Conservation (phyloP, 2,888 invertebrate genomes). For the Lapara coniferarum region DNA sequence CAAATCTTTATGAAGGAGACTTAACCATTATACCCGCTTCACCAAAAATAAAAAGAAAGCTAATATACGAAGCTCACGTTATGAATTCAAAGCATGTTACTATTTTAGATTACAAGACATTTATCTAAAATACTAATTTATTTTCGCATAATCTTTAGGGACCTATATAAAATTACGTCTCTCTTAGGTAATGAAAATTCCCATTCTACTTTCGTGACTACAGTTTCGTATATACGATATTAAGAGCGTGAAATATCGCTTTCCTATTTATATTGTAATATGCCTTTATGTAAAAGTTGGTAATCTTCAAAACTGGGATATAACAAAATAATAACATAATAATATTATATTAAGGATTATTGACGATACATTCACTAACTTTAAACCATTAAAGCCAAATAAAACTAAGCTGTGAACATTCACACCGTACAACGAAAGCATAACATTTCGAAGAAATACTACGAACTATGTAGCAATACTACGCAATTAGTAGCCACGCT, state of each 20-base stretch:
- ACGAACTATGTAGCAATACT: constrained; percentile 10
- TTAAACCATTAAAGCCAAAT: background rate
- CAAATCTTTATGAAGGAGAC: too few species aligned
- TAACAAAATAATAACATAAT: background rate
- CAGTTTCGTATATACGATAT: constrained; percentile 1
- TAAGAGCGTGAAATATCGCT: constrained; percentile 9
- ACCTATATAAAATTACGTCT: background rate
- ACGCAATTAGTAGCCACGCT: constrained; percentile 22
- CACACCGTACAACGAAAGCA: constrained; percentile 11
- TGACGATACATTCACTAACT: background rate
- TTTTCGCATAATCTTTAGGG: background rate
- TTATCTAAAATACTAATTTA: constrained; percentile 7
- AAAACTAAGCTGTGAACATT: background rate
- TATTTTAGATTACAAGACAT: background rate
- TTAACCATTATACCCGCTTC: too few species aligned
- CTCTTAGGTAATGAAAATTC: background rate
- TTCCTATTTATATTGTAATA: constrained; percentile 16
- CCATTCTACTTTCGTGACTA: background rate
- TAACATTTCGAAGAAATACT: constrained; percentile 3
- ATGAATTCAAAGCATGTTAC: background rate
- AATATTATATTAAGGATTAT: background rate
- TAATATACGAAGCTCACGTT: background rate
- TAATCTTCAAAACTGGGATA: background rate
- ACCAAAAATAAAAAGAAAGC: background rate
- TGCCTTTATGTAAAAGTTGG: background rate